phyloP scores from a whole-genome alignment of 1,140 invertebrate genomes.

The Ceratina japonica region DNA sequence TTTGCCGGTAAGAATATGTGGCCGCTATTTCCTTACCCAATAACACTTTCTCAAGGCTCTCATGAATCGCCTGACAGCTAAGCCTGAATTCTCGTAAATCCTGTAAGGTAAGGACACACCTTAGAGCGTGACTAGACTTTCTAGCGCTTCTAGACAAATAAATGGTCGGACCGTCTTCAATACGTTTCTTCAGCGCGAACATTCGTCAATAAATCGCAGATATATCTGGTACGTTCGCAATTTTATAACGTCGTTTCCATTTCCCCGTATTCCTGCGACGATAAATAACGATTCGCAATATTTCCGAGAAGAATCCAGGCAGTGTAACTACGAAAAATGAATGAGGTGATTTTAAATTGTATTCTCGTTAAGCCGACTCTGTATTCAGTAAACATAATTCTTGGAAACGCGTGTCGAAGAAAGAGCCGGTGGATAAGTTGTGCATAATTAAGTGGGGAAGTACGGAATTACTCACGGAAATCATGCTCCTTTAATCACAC shows the following conservation, averaged over 20 bases:
- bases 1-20: neutral
- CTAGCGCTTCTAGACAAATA: slow-evolving; percentile 17
- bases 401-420: neutral
- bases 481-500: neutral
- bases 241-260: neutral
- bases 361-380: neutral
- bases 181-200: neutral
- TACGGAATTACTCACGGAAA: neutral
- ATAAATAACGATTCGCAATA: neutral
- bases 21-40: neutral
- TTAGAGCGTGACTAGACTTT: slow-evolving; percentile 37
- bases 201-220: neutral
- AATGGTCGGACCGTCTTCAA: slow-evolving; percentile 1
- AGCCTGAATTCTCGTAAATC: slow-evolving; percentile 11
- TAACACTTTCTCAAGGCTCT: slow-evolving; percentile 12
- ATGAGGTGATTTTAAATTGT: neutral
- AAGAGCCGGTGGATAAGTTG: neutral
- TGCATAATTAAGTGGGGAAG: slow-evolving; percentile 8
- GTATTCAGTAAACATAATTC: neutral
- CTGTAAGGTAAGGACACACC: slow-evolving; percentile 14
- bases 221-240: neutral
- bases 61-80: slow-evolving; percentile 4
- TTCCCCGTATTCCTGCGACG: neutral
- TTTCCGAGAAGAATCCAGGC: neutral
- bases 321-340: neutral